Base-by-base conservation (phyloP, 2,797 vertebrate species). In the Manis javanica region DNA sequence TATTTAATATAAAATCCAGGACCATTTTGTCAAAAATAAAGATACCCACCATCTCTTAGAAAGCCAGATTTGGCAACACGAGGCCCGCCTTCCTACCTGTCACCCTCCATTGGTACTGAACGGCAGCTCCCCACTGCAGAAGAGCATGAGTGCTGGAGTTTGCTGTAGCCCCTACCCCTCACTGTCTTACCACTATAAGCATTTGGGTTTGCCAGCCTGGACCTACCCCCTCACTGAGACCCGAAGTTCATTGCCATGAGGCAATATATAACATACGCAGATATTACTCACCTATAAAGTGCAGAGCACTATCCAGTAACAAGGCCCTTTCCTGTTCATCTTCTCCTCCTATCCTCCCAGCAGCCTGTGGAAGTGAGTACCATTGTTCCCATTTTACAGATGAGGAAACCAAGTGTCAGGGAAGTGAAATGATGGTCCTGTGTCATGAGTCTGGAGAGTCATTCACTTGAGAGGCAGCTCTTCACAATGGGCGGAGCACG, bases 1-100 rank as follows among this genome's bases (percentile, higher is more conserved):
- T 66, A 71, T 85, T 94, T 91, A 90, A 87, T 59, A 57, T 34
- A 64, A 88, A 96, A 96, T 42, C 37, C 7, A 71, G 34, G 34
- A 94, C 29, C 24, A 57, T 71, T 78, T 95, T 82, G 46, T 71
- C 46, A n/a, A 91, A 94, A 84, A 34, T 68, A 77, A 19, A 5
- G 29, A 71, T 75, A 87, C 91, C 14, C 0, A 8, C 51, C 34
- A 21, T 42, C 61, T 89, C 81, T 77, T 57, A 39, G 75, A 90
- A 91, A 72, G 24, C 63, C 64, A 39, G 5, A 75, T 92, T 63
- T 82, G 51, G 42, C 57, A 63, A 29, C 5, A 11, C 1, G 7
- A 16, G 21, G 11, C 16, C 26, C 3, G 8, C 15, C 24, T 77
- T 89, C 19, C 42, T 39, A 9, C 29, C 14, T 63, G 13, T n/a